Evolutionary conservation across 2,888 invertebrate genomes (phyloP).

Genomic region (Lacanobia oleracea): DNA sequence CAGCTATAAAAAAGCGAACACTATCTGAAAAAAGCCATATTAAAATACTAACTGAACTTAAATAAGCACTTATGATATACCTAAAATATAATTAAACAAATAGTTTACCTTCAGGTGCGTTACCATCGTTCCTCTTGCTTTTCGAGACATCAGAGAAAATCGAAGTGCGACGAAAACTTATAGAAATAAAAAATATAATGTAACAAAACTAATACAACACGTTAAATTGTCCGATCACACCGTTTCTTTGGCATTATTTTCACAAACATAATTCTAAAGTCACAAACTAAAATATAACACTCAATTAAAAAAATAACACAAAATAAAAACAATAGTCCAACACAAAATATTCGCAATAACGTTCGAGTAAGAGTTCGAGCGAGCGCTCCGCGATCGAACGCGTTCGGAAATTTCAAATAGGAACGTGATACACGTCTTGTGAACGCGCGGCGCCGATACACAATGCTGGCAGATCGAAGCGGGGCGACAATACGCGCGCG

Average conservation of each 20-base stretch:
- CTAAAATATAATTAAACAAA: slow-evolving; percentile 2
- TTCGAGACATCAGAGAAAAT: slow-evolving; percentile 85
- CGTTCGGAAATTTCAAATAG: slow-evolving; percentile 71
- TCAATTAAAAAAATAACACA: slow-evolving; percentile 73
- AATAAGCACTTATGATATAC: not conserved
- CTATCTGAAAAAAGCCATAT: not conserved
- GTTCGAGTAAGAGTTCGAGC: slow-evolving; percentile 76
- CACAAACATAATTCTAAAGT: slow-evolving; percentile 72
- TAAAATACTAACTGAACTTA: not conserved
- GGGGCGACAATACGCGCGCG: slow-evolving; percentile 89
- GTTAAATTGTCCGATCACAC: slow-evolving; percentile 83
- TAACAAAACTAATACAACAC: slow-evolving; percentile 79
- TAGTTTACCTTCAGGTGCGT: slow-evolving; percentile 85
- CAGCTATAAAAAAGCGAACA: not conserved
- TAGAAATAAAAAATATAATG: slow-evolving; percentile 72
- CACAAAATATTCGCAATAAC: slow-evolving; percentile 76
- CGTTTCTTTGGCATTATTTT: slow-evolving; percentile 86
- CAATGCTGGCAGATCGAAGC: slow-evolving; percentile 90
- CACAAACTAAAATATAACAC: slow-evolving; percentile 69
- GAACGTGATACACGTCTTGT: slow-evolving; percentile 81
- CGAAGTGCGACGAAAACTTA: slow-evolving; percentile 69
- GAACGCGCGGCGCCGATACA: slow-evolving; percentile 83
- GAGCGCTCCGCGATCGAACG: slow-evolving; percentile 81
- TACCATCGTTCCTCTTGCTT: slow-evolving; percentile 88
- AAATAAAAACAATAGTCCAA: slow-evolving; percentile 77